A percentile compares a stretch with the other conserved stretches of the same genome.
Evolutionary conservation across 2,113 vertebrate species (phyloP).

Genomic region (Tyto alba): DNA sequence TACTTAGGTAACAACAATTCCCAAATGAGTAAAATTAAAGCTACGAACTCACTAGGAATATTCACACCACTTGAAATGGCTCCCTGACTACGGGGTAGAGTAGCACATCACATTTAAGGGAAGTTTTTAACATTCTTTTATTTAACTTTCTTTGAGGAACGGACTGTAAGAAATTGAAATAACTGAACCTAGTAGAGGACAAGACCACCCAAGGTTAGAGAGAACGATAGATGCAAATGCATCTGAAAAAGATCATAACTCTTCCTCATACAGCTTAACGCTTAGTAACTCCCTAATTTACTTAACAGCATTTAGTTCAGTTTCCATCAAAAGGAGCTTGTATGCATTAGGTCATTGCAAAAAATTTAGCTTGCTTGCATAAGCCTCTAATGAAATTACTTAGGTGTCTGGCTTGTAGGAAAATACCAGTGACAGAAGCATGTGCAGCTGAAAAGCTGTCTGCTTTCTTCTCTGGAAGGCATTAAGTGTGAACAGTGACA

Average conservation of each 20-base stretch:
- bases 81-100: neutral
- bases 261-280: neutral
- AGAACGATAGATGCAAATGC: neutral
- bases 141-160: neutral
- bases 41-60: neutral
- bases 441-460: neutral
- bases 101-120: neutral
- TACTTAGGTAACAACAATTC: neutral
- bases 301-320: neutral
- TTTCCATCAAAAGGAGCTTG: neutral
- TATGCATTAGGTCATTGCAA: neutral
- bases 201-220: neutral
- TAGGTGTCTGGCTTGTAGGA: neutral
- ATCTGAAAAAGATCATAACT: neutral
- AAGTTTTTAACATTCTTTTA: neutral
- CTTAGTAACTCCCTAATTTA: neutral
- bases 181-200: rapidly evolving
- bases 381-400: conserved; percentile 3
- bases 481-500: neutral
- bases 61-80: neutral
- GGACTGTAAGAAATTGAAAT: neutral
- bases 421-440: neutral
- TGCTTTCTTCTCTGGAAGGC: neutral
- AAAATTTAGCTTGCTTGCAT: neutral
- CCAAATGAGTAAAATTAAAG: neutral